Evolutionary conservation across 2,797 vertebrate species (phyloP).

Genomic region (Phalloptychus januarius): DNA sequence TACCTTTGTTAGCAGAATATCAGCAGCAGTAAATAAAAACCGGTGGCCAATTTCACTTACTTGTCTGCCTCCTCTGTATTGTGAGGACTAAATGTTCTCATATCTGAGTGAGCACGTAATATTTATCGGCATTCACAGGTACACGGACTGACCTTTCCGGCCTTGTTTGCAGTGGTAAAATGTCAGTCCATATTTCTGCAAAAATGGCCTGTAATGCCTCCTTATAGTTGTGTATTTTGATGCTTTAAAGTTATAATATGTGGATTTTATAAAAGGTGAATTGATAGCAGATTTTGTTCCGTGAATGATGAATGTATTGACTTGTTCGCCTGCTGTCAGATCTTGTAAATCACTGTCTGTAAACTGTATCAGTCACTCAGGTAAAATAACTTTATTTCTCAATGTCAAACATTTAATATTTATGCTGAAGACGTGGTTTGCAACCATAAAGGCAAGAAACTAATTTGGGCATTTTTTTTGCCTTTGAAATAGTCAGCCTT

Average conservation of each 20-base stretch:
- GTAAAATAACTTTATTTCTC: slow-evolving; percentile 48
- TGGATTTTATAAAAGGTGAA: slow-evolving; percentile 18
- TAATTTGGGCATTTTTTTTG: slow-evolving; percentile 40
- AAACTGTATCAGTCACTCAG: slow-evolving; percentile 66
- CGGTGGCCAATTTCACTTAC: slow-evolving; percentile 5
- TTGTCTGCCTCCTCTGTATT: slow-evolving; percentile 36
- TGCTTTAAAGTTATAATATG: slow-evolving; percentile 43
- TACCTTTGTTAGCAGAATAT: slow-evolving; percentile 9
- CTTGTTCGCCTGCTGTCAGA: slow-evolving; percentile 59
- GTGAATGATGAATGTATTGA: slow-evolving; percentile 61
- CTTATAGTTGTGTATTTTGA: slow-evolving; percentile 55
- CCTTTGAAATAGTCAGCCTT: slow-evolving; percentile 30
- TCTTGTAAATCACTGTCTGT: slow-evolving; percentile 59
- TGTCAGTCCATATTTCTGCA: slow-evolving; percentile 69
- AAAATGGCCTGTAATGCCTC: slow-evolving; percentile 37
- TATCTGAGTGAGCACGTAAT: slow-evolving; percentile 50
- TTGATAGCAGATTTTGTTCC: slow-evolving; percentile 25
- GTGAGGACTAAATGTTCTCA: slow-evolving; percentile 46
- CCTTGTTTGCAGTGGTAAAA: slow-evolving; percentile 71
- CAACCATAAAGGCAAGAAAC: slow-evolving; percentile 18
- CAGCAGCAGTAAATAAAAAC: slow-evolving; percentile 6
- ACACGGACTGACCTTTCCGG: slow-evolving; percentile 66
- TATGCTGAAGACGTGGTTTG: slow-evolving; percentile 46
- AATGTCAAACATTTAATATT: slow-evolving; percentile 50
- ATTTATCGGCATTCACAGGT: slow-evolving; percentile 71